Conservation (phyloP, 2,113 vertebrate species). For the Leucoraja erinaceus region DNA sequence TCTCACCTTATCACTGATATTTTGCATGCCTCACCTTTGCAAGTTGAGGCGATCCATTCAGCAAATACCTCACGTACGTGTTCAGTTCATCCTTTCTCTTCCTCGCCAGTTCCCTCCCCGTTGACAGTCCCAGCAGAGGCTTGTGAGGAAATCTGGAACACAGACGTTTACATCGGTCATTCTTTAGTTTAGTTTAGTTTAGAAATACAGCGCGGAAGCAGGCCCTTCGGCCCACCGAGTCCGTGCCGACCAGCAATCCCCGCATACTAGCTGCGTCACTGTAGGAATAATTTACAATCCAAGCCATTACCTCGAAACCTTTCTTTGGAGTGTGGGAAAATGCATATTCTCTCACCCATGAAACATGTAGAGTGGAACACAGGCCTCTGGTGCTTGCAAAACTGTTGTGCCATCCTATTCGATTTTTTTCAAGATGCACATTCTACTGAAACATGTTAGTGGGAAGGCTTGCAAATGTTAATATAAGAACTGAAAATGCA, state of each 20-base stretch:
- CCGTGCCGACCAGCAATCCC: no score
- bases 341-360: no score
- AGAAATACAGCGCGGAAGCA: no score
- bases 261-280: no score
- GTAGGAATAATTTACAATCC: no score
- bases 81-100: constrained; percentile 27
- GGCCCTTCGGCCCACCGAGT: no score
- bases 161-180: not conserved
- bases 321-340: no score
- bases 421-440: not conserved
- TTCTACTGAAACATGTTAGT: not conserved
- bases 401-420: no score
- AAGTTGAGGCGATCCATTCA: not conserved
- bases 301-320: no score
- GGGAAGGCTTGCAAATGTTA: not conserved
- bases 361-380: no score
- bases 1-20: not conserved
- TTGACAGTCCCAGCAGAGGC: not conserved
- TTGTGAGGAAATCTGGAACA: constrained; percentile 31
- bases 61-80: not conserved
- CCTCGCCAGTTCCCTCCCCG: constrained; percentile 24
- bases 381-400: no score
- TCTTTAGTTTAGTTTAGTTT: not conserved
- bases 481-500: no score
- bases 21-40: not conserved